phyloP scores from a whole-genome alignment of 2,113 vertebrate species.

The Archocentrus centrarchus region DNA sequence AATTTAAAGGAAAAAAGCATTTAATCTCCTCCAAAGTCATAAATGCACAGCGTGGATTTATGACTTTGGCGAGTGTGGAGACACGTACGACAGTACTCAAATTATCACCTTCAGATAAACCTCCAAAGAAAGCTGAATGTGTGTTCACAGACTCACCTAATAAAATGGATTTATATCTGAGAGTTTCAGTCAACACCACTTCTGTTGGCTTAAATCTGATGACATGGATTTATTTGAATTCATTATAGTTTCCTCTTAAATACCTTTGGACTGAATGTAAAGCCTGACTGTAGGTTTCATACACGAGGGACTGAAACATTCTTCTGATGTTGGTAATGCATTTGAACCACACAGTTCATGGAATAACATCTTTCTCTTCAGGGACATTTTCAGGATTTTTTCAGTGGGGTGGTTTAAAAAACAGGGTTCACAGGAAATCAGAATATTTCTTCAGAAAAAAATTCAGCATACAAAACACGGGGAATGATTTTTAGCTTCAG shows the following conservation, averaged over 20 bases:
- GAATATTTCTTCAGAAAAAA: not conserved
- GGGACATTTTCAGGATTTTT: not conserved
- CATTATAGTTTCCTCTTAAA: not conserved
- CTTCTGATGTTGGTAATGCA: not conserved
- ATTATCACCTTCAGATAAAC: conserved; percentile 50
- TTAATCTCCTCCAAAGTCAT: not conserved
- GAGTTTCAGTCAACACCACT: not conserved
- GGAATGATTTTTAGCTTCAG: not conserved
- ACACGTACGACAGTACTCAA: conserved; percentile 46
- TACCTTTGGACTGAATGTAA: too few species aligned
- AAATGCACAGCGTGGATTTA: not conserved
- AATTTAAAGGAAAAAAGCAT: not conserved
- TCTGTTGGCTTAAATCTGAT: not conserved
- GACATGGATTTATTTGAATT: not conserved
- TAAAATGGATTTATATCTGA: not conserved
- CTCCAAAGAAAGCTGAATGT: not conserved
- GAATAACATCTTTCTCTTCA: not conserved
- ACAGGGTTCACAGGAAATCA: too few species aligned
- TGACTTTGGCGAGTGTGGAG: not conserved
- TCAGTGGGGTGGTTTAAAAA: accelerated
- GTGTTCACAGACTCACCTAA: not conserved
- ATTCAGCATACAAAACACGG: not conserved
- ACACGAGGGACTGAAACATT: too few species aligned
- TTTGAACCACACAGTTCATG: accelerated
- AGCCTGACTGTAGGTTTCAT: accelerated